Conservation (phyloP, 2,888 invertebrate genomes). For the Oegoconia quadripuncta region DNA sequence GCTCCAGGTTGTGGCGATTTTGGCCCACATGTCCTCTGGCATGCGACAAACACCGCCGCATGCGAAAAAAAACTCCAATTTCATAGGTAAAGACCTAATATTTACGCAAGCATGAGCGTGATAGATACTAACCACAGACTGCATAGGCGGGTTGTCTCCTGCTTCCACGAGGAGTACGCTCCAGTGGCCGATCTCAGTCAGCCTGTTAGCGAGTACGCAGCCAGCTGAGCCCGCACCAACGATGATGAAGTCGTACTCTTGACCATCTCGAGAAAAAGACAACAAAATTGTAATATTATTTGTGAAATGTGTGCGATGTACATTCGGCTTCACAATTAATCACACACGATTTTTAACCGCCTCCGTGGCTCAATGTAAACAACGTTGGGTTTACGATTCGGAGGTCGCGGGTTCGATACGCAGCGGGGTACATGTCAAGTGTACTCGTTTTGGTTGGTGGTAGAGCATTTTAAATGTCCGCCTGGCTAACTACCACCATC, state of each 20-base stretch:
- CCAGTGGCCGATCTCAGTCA: slow-evolving; percentile 65
- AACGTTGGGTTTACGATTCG: too few relatives aligned
- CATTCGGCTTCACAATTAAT: too few relatives aligned
- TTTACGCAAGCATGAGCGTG: background rate
- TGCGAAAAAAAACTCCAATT: background rate
- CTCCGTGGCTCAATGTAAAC: too few relatives aligned
- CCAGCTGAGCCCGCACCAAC: slow-evolving; percentile 24
- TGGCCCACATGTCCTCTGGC: background rate
- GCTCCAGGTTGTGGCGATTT: background rate
- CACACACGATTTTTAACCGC: too few relatives aligned
- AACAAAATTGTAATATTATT: too few relatives aligned
- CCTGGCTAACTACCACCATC: too few relatives aligned
- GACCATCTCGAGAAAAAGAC: background rate
- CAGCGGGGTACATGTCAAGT: too few relatives aligned
- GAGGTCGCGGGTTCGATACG: too few relatives aligned
- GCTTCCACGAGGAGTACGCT: slow-evolving; percentile 83
- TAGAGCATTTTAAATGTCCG: too few relatives aligned
- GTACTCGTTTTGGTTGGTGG: too few relatives aligned
- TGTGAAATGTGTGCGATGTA: too few relatives aligned
- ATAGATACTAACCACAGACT: slow-evolving; percentile 23
- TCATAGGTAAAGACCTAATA: too few relatives aligned
- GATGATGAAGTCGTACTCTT: slow-evolving; percentile 26
- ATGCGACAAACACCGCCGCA: background rate
- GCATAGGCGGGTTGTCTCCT: slow-evolving; percentile 53
- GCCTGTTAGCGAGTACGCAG: slow-evolving; percentile 50